Evolutionary conservation across 2,888 invertebrate species (phyloP), one percentile per base, ranked within the genome.

Genomic region (Acrocyrtus sp.): DNA sequence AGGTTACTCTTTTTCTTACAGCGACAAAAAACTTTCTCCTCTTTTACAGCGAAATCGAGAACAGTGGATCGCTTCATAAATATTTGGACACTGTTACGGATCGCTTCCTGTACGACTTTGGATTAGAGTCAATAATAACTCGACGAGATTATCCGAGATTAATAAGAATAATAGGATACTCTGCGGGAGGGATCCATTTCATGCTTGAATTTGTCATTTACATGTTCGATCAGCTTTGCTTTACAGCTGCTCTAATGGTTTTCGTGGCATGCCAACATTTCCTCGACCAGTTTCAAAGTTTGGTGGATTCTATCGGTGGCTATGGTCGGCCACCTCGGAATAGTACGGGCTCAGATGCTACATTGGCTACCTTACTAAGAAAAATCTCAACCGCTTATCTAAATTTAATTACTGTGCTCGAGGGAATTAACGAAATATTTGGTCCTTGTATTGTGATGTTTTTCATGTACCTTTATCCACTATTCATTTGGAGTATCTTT

Each of bases 191-290:
- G 29, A 50, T 63, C 17, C 53, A 50, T 12, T 63, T 63, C 34
- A 27, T 63, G 19, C 12, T 54, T 2, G 63, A 63, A 19, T 63
- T 63, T 45, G 45, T 54, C 2, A 63, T 63, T 34, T 63, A 63
- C 45, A 53, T 39, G 60, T 69, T 70, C 34, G 70, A 70, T 27
- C 57, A 51, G 34, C 48, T 62, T 56, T 70, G 70, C 24, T 26
- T 70, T 26, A 70, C 62, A 41, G 70, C 57, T 3, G 56, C 70
- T n/a, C 45, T 43, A 6, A 70, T 70, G 63, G 41, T 41, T 3
- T 70, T 24, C n/a, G 62, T 58, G 5, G 45, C 54, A 8, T 70
- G 62, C 24, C 57, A 57, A 21, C 39, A 70, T 45, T 70, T 70
- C 39, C 6, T 57, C 19, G 48, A 56, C 22, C 41, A 69, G 12